Evolutionary conservation across 2,113 vertebrate genomes (phyloP).

Genomic region (Pyrgilauda ruficollis): DNA sequence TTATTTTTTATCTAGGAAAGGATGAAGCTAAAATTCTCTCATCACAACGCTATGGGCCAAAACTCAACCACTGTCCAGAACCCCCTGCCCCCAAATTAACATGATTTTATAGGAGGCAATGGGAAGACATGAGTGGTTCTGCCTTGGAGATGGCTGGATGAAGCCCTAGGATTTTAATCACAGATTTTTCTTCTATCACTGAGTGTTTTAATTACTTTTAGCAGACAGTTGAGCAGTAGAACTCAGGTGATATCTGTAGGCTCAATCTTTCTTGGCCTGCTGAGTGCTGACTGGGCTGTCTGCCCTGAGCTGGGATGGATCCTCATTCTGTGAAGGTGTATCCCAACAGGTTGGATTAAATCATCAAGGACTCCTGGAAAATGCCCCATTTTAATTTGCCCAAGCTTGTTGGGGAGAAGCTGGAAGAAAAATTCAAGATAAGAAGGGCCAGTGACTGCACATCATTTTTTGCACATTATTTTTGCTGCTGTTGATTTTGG

Average conservation of each 20-base stretch:
- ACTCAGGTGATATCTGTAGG: conserved; percentile 10
- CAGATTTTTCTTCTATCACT: neutral
- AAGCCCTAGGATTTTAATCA: neutral
- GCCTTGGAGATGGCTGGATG: neutral
- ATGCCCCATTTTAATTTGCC: neutral
- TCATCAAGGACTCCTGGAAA: neutral
- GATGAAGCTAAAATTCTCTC: neutral
- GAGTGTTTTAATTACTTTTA: conserved; percentile 43
- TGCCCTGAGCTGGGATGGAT: conserved; percentile 9
- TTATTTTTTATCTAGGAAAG: neutral
- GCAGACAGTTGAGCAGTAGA: neutral
- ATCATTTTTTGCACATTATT: neutral
- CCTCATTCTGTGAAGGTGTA: neutral
- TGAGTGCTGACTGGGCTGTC: conserved; percentile 26
- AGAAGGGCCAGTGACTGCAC: neutral
- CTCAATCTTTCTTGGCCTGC: conserved; percentile 16
- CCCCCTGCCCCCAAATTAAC: neutral
- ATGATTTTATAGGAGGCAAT: fast-evolving
- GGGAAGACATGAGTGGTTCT: neutral
- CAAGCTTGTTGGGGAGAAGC: neutral
- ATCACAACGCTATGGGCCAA: neutral
- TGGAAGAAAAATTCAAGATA: neutral
- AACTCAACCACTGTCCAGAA: neutral
- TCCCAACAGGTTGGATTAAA: conserved; percentile 15
- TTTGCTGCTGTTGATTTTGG: neutral